These are phyloP conservation scores for Hemiprocne comata DNA, from an alignment of 2,113 vertebrate species.

Conservation along the genomic window DNA sequence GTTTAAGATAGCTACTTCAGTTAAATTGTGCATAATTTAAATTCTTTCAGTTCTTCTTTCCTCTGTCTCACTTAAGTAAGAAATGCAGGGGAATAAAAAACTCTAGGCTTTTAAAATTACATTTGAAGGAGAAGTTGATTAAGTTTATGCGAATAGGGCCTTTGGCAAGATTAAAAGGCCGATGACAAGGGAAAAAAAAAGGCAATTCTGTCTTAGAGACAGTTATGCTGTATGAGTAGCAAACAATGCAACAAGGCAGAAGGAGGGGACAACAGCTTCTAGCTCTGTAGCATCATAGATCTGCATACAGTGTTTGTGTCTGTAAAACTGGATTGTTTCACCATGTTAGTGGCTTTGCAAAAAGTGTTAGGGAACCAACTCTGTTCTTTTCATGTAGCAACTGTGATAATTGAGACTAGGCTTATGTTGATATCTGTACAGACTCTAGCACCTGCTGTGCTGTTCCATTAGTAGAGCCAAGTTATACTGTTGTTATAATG, in stretches of 20 bases:
- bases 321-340: not conserved
- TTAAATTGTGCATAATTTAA: not conserved
- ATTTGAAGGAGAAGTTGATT: not conserved
- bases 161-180: not conserved
- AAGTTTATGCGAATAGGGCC: not conserved
- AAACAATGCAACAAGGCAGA: not conserved
- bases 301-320: not conserved
- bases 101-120: not conserved
- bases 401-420: not conserved
- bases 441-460: not conserved
- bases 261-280: not conserved
- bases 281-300: not conserved
- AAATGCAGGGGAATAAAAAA: not conserved
- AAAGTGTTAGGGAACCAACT: not conserved
- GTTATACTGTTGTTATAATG: not conserved
- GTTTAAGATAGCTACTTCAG: not conserved
- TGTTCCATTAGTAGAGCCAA: not conserved
- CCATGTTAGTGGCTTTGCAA: not conserved
- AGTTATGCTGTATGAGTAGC: not conserved
- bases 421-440: fast-evolving
- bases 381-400: not conserved
- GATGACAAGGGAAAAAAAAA: not conserved
- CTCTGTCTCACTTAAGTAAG: not conserved
- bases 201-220: not conserved
- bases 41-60: not conserved